Evolutionary conservation across 2,113 vertebrate species (phyloP), one percentile per base, ranked within the genome.

Genomic region (Verasper variegatus): DNA sequence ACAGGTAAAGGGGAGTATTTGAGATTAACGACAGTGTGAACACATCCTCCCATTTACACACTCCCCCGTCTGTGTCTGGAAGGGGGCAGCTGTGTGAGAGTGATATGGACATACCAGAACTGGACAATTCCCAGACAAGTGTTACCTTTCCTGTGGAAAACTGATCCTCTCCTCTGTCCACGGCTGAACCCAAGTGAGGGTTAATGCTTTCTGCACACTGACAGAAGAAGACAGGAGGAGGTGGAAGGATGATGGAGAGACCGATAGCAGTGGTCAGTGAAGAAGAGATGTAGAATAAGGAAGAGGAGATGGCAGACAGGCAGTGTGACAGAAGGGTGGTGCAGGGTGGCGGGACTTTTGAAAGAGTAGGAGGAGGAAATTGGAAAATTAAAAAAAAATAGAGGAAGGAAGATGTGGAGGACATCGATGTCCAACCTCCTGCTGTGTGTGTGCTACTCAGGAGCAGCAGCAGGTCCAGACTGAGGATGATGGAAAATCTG

Each of bases 141-240:
- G 2, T 51, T 51, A 51, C 47, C 8, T 51, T 51, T 51, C 47
- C 47, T 17, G 47, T 51, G 8, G 79, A 78, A 81, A 85, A 60
- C 13, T 31, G 68, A 82, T 70, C 60, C 51, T 71, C 23, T 21
- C 42, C 2, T 45, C 42, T 35, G 13, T 65, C 63, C 58, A 40
- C 21, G 47, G 42, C 15, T 55, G 4, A 60, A 71, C 57, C 17
- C 2, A 71, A 78, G 20, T 2, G 21, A 72, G 69, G 37, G 31
- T 71, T 92, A 90, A 91, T 88, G 68, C 31, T 71, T 92, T 91
- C 76, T 79, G 37, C 88, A 90, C 71, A 78, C 76, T 82, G 80
- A 76, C 61, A 51, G 76, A 80, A 76, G 76, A 80, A 76, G 76
- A 80, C 61, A 68, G 62, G 64, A 81, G 55, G 71, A 81, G 79